Percentiles rank a stretch among this genome's conserved stretches.
These are phyloP conservation scores for Heliconius ethilla DNA, from an alignment of 2,888 invertebrate genomes.

Conservation along the genomic window DNA sequence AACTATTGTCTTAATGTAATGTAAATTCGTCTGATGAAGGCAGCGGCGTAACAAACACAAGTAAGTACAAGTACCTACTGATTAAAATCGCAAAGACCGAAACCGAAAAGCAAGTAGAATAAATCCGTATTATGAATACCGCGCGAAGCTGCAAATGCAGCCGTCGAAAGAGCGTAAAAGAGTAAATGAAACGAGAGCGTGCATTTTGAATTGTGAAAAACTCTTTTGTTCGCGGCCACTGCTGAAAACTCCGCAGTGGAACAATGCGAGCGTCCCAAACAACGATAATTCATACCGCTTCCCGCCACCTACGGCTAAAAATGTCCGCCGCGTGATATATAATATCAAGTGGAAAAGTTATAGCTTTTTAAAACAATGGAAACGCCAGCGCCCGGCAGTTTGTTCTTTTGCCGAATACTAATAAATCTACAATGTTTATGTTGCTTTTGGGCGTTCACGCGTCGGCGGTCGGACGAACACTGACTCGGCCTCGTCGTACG, in stretches of 20 bases:
- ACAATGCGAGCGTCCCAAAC: constrained; percentile 79
- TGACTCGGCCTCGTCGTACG: constrained; percentile 25
- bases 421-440: constrained; percentile 49
- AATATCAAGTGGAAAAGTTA: constrained; percentile 79
- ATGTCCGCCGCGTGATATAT: constrained; percentile 80
- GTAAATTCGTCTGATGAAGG: background rate
- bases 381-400: constrained; percentile 59
- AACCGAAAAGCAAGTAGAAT: constrained; percentile 67
- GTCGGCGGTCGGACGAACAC: constrained; percentile 31
- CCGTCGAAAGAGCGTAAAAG: constrained; percentile 78
- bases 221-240: constrained; percentile 74
- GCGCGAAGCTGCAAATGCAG: constrained; percentile 76
- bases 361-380: constrained; percentile 79
- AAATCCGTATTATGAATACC: constrained; percentile 77
- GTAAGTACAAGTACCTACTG: constrained; percentile 19
- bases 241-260: constrained; percentile 72
- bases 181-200: constrained; percentile 81
- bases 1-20: background rate
- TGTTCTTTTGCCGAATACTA: constrained; percentile 64
- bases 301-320: constrained; percentile 82
- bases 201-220: constrained; percentile 80
- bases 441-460: constrained; percentile 50
- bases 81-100: constrained; percentile 41
- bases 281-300: constrained; percentile 82
- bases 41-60: constrained; percentile 23